Evolutionary conservation across 2,888 invertebrate species (phyloP).

Genomic region (Buathra laborator): DNA sequence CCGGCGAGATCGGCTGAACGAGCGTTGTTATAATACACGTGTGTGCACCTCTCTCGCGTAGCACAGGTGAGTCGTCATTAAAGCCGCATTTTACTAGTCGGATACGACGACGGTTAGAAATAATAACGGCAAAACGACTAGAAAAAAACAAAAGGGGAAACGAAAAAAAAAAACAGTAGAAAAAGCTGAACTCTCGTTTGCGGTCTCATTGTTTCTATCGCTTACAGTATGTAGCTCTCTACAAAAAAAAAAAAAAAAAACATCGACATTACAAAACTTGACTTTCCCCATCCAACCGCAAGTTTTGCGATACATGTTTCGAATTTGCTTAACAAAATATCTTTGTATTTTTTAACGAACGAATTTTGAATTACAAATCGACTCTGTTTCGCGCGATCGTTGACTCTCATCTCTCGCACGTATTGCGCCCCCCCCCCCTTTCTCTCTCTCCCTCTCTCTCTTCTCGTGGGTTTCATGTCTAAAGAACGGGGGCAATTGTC

Average conservation of each 20-base stretch:
- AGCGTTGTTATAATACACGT: slow-evolving; percentile 68
- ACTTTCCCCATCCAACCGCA: slow-evolving; percentile 28
- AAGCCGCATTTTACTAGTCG: slow-evolving; percentile 68
- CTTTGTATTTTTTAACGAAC: slow-evolving; percentile 35
- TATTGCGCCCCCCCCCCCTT: not conserved
- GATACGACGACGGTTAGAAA: slow-evolving; percentile 34
- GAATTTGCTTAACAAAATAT: slow-evolving; percentile 24
- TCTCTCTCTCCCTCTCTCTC: too few relatives aligned
- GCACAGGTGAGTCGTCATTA: slow-evolving; percentile 70
- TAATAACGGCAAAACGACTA: slow-evolving; percentile 54
- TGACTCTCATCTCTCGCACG: slow-evolving; percentile 34
- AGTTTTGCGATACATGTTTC: slow-evolving; percentile 25
- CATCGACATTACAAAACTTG: not conserved
- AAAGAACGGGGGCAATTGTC: slow-evolving; percentile 13
- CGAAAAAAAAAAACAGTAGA: not conserved
- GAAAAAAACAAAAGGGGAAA: slow-evolving; percentile 30
- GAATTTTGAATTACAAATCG: slow-evolving; percentile 37
- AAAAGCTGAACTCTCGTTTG: not conserved
- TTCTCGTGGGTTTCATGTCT: not conserved
- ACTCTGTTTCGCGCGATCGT: slow-evolving; percentile 44
- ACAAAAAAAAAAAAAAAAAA: not conserved
- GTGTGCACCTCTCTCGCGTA: not conserved
- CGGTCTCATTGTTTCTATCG: not conserved
- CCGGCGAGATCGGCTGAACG: slow-evolving; percentile 54
- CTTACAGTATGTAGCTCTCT: not conserved